phyloP scores from a whole-genome alignment of 2,888 invertebrate species.

The Cataglyphis albicans region DNA sequence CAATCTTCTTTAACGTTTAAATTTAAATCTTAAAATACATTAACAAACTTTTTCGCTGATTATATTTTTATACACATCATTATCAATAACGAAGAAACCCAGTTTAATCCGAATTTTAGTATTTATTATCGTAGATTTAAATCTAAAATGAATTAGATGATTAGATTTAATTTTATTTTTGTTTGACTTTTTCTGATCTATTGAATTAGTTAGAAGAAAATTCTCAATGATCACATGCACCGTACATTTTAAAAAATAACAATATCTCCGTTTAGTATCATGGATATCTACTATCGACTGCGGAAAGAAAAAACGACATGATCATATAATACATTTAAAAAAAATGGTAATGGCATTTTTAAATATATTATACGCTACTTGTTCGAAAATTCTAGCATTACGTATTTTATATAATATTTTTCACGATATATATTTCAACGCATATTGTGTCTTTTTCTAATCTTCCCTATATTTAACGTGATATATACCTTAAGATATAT shows the following conservation, averaged over 20 bases:
- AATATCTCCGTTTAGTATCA: background rate
- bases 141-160: background rate
- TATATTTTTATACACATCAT: constrained; percentile 7
- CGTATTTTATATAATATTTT: background rate
- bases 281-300: background rate
- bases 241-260: constrained; percentile 47
- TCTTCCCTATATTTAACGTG: constrained; percentile 5
- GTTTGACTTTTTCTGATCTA: constrained; percentile 33
- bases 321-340: constrained; percentile 9
- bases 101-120: background rate
- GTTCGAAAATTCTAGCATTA: constrained; percentile 17
- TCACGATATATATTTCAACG: background rate
- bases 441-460: constrained; percentile 2
- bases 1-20: background rate
- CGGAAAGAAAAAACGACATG: background rate
- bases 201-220: constrained; percentile 36
- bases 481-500: background rate
- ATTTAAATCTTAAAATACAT: background rate
- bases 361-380: background rate
- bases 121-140: constrained; percentile 18
- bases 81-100: background rate
- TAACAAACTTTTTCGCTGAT: constrained; percentile 30
- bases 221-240: constrained; percentile 43
- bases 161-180: constrained; percentile 38
- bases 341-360: constrained; percentile 10